A percentile compares a stretch with the other conserved stretches of the same genome.
These are phyloP conservation scores for Synergus umbraculus DNA, from an alignment of 2,888 invertebrate genomes.

Conservation along the genomic window DNA sequence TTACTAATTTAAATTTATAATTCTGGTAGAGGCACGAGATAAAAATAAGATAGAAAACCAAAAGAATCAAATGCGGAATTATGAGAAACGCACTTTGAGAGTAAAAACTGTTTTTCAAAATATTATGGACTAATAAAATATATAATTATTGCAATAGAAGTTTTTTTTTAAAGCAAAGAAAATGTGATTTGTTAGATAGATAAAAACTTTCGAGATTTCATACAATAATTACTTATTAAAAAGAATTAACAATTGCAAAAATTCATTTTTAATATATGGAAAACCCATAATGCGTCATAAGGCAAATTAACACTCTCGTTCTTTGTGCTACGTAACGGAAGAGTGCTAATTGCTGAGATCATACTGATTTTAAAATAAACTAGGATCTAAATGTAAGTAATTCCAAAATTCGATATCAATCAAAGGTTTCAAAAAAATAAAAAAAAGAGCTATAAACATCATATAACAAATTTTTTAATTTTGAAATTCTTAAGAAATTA, in stretches of 20 bases:
- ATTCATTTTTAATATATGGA: not conserved
- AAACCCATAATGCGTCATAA: not conserved
- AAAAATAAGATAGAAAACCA: not conserved
- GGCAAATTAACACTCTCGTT: not conserved
- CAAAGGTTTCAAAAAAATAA: not conserved
- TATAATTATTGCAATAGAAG: too few relatives aligned
- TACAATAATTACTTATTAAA: too few relatives aligned
- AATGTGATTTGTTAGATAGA: too few relatives aligned
- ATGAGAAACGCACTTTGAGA: not conserved
- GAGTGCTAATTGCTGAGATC: not conserved
- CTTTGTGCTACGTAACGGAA: not conserved
- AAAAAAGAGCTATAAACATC: not conserved
- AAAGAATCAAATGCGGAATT: not conserved
- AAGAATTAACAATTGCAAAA: not conserved
- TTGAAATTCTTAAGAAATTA: not conserved
- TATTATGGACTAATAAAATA: not conserved
- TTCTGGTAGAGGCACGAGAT: not conserved
- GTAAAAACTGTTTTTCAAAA: not conserved
- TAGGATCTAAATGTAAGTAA: too few relatives aligned
- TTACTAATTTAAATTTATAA: slow-evolving; percentile 14
- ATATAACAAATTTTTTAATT: not conserved
- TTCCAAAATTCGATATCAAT: too few relatives aligned
- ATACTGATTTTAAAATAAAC: not conserved
- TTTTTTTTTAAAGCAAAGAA: too few relatives aligned
- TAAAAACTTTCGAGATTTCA: too few relatives aligned